A percentile compares a stretch with the other conserved stretches of the same genome.
These are phyloP conservation scores for Scotopteryx bipunctaria DNA, from an alignment of 2,888 invertebrate species.

Conservation along the genomic window DNA sequence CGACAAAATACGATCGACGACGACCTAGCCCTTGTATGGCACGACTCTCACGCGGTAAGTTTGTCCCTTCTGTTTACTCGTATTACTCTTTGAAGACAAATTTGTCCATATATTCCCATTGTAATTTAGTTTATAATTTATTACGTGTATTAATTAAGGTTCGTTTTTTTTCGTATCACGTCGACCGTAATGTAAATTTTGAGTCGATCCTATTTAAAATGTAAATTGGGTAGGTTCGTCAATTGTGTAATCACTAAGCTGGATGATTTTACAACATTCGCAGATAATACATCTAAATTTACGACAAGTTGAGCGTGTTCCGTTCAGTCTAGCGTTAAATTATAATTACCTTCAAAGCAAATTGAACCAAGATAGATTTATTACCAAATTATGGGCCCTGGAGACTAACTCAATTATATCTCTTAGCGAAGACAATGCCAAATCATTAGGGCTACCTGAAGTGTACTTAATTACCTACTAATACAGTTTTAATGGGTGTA, in stretches of 20 bases:
- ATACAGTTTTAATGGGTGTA: too few species aligned
- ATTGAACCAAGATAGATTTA: constrained; percentile 18
- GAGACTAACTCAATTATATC: constrained; percentile 20
- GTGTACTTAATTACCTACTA: neutral
- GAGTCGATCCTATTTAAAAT: neutral
- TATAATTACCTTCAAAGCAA: constrained; percentile 22
- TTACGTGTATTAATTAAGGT: constrained; percentile 4
- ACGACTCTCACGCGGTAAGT: constrained; percentile 84
- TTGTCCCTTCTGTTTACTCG: constrained; percentile 7
- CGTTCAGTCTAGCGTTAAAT: constrained; percentile 20
- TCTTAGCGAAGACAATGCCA: neutral
- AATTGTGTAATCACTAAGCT: neutral
- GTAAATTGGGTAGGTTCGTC: neutral
- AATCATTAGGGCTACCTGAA: constrained; percentile 5
- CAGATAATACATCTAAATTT: constrained; percentile 1
- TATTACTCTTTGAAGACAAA: constrained; percentile 19
- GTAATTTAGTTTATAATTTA: constrained; percentile 11
- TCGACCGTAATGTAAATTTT: neutral
- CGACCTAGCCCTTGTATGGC: constrained; percentile 83
- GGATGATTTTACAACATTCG: constrained; percentile 9
- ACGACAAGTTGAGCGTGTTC: constrained; percentile 2
- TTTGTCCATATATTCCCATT: constrained; percentile 29
- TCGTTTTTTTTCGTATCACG: neutral
- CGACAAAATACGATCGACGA: constrained; percentile 85
- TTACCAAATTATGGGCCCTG: constrained; percentile 10